phyloP scores from a whole-genome alignment of 2,113 vertebrate species.

The Rhinolophus sinicus region DNA sequence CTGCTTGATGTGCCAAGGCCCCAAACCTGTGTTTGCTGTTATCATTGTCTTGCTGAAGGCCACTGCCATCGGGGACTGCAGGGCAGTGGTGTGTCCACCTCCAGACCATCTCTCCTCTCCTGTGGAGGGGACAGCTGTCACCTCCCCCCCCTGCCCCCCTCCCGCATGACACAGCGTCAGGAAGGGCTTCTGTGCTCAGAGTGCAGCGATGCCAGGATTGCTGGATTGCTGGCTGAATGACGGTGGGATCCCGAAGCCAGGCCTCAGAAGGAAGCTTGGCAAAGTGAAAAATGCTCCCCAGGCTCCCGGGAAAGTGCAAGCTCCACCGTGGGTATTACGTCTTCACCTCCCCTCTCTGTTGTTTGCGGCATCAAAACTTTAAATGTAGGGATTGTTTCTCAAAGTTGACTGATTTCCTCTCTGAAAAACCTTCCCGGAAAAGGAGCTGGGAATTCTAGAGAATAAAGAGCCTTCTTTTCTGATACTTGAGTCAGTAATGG shows the following conservation, averaged over 20 bases:
- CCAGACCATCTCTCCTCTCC: background rate
- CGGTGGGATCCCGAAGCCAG: rapidly evolving
- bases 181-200: background rate
- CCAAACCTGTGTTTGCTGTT: background rate
- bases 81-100: background rate
- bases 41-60: background rate
- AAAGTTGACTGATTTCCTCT: constrained; percentile 36
- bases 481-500: background rate
- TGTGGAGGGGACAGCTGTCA: background rate
- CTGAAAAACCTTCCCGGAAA: constrained; percentile 28
- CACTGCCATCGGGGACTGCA: background rate
- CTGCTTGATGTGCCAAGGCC: rapidly evolving
- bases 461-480: background rate
- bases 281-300: background rate
- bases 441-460: constrained; percentile 61
- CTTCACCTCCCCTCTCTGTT: background rate
- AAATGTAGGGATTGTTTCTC: background rate
- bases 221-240: no score
- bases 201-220: background rate
- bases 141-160: background rate
- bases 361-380: background rate
- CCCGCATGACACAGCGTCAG: background rate
- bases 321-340: rapidly evolving
- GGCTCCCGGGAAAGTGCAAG: background rate
- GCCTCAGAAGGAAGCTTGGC: background rate